These are phyloP conservation scores for Taurulus bubalis DNA, from an alignment of 2,113 vertebrate species.

Conservation along the genomic window DNA sequence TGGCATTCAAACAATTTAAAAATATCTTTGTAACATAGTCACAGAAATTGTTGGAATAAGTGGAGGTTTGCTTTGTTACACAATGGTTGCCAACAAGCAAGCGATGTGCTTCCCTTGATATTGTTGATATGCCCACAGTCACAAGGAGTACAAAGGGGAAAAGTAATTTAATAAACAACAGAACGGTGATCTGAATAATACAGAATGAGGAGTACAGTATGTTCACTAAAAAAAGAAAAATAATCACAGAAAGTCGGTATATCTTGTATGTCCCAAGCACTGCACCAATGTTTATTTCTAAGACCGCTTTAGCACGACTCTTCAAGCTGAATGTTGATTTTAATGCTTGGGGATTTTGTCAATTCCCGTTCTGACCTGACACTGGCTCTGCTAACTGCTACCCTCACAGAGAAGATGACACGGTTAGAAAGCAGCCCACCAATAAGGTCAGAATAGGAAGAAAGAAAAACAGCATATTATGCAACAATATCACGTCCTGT, in stretches of 20 bases:
- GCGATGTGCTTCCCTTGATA: not conserved
- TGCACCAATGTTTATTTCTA: not conserved
- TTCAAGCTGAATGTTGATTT: not conserved
- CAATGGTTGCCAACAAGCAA: conserved; percentile 1
- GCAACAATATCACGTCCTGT: conserved; percentile 73
- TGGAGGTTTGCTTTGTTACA: conserved; percentile 29
- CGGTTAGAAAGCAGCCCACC: conserved; percentile 43
- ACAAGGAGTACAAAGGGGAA: not conserved
- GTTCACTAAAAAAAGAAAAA: not conserved
- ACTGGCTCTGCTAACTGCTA: not conserved
- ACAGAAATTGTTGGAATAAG: conserved; percentile 28
- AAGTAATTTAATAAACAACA: not conserved
- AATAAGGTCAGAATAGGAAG: conserved; percentile 54
- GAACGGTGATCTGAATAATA: not conserved
- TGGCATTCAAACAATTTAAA: not conserved
- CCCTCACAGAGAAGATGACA: conserved; percentile 18
- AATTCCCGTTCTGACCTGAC: conserved; percentile 23
- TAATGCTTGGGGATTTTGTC: not conserved
- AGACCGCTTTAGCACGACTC: not conserved
- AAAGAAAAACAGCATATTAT: conserved; percentile 54
- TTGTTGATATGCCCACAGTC: not conserved
- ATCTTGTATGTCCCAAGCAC: not conserved
- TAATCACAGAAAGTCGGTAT: not conserved
- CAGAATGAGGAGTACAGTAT: not conserved
- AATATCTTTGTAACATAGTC: not conserved